A percentile compares a stretch with the other conserved stretches of the same genome.
phyloP scores from a whole-genome alignment of 2,113 vertebrate species.

The Myotis brandtii region DNA sequence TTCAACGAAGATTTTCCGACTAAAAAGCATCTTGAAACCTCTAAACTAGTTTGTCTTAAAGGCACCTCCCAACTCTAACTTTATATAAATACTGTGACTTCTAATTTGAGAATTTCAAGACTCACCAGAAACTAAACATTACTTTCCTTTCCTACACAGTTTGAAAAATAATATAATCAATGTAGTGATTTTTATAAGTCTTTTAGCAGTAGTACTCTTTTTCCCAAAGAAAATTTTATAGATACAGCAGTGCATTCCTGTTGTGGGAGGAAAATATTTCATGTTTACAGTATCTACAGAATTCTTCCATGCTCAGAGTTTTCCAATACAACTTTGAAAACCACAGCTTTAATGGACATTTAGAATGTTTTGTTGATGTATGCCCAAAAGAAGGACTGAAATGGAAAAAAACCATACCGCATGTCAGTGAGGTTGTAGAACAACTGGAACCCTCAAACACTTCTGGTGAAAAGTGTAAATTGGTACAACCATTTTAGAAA shows the following conservation, averaged over 20 bases:
- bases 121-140: background rate
- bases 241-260: background rate
- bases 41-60: background rate
- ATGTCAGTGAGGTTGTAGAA: background rate
- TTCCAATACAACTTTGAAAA: constrained; percentile 14
- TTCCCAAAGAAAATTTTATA: background rate
- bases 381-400: background rate
- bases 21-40: background rate
- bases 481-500: background rate
- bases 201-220: background rate
- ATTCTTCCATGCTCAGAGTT: background rate
- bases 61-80: background rate
- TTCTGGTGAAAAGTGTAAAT: background rate
- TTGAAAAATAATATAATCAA: background rate
- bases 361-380: background rate
- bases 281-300: background rate
- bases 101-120: background rate
- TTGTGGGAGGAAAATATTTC: background rate
- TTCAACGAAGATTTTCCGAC: background rate
- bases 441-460: background rate
- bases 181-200: background rate
- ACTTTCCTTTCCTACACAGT: background rate
- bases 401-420: background rate
- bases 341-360: background rate
- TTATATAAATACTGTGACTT: background rate